Evolutionary conservation across 2,888 invertebrate species (phyloP).

Genomic region (Baronia brevicornis): DNA sequence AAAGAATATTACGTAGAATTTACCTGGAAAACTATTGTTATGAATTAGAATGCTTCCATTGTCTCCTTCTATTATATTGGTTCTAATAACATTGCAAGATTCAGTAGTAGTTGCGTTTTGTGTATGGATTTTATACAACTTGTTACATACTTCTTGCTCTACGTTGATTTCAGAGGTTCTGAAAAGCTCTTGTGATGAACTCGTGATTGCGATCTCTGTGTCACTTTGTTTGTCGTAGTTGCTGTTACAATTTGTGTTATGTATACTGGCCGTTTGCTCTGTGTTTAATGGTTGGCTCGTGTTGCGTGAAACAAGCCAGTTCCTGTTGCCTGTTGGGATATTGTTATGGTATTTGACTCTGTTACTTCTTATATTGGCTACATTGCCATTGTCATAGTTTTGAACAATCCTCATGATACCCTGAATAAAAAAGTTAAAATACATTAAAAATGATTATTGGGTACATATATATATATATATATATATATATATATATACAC

Average conservation of each 20-base stretch:
- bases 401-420: conserved; percentile 58
- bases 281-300: conserved; percentile 28
- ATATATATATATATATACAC: too few species aligned
- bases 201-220: conserved; percentile 30
- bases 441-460: too few species aligned
- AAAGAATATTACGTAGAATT: conserved; percentile 1
- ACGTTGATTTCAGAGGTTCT: conserved; percentile 26
- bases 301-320: conserved; percentile 34
- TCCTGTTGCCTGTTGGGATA: conserved; percentile 26
- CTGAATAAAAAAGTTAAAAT: conserved; percentile 42
- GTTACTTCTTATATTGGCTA: conserved; percentile 32
- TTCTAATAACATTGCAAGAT: conserved; percentile 26
- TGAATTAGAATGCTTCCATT: conserved; percentile 25
- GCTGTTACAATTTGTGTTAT: conserved; percentile 34
- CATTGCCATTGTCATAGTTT: conserved; percentile 52
- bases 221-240: conserved; percentile 30
- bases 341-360: conserved; percentile 32
- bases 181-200: conserved; percentile 23
- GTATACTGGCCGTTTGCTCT: conserved; percentile 27
- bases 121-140: conserved; percentile 50
- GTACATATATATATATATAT: too few species aligned
- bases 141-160: conserved; percentile 48
- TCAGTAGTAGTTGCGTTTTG: conserved; percentile 33
- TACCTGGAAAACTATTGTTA: conserved; percentile 10
- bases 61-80: conserved; percentile 14